These are phyloP conservation scores for Amaurobius ferox DNA, from an alignment of 2,888 invertebrate genomes.

Conservation along the genomic window DNA sequence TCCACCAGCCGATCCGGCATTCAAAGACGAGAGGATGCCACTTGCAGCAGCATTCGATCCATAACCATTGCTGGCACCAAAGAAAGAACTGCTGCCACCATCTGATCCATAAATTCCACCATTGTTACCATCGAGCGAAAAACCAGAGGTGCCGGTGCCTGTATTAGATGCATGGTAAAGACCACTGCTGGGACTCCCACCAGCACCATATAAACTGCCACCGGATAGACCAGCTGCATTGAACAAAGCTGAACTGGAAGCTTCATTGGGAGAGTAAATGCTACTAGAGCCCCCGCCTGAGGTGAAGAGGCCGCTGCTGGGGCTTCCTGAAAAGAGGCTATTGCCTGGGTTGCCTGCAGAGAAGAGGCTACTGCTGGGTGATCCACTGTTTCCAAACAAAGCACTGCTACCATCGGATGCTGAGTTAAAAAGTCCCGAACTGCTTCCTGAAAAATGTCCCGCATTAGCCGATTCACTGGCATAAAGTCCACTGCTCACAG, in stretches of 20 bases:
- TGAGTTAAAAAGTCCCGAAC: conserved; percentile 18
- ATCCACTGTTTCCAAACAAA: background rate
- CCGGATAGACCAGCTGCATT: background rate
- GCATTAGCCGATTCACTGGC: conserved; percentile 50
- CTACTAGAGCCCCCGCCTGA: conserved; percentile 27
- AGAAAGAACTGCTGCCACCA: conserved; percentile 19
- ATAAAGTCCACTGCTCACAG: conserved; percentile 6
- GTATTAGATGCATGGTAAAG: conserved; percentile 7
- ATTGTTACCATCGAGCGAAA: conserved; percentile 16
- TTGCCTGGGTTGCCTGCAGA: background rate
- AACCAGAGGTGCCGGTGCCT: conserved; percentile 15
- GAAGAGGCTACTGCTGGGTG: conserved; percentile 22
- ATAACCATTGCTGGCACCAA: conserved; percentile 17
- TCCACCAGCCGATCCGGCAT: background rate
- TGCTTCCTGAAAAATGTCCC: conserved; percentile 41
- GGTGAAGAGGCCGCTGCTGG: conserved; percentile 15
- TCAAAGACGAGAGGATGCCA: background rate
- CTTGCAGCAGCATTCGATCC: conserved; percentile 25
- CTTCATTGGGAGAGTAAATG: conserved; percentile 7
- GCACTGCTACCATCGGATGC: background rate
- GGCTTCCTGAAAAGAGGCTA: conserved; percentile 5
- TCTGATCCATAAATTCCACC: conserved; percentile 33
- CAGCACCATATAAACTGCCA: background rate
- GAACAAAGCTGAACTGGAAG: background rate
- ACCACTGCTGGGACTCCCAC: background rate